Evolutionary conservation across 2,888 invertebrate species (phyloP).

Genomic region (Dasypolia templi): DNA sequence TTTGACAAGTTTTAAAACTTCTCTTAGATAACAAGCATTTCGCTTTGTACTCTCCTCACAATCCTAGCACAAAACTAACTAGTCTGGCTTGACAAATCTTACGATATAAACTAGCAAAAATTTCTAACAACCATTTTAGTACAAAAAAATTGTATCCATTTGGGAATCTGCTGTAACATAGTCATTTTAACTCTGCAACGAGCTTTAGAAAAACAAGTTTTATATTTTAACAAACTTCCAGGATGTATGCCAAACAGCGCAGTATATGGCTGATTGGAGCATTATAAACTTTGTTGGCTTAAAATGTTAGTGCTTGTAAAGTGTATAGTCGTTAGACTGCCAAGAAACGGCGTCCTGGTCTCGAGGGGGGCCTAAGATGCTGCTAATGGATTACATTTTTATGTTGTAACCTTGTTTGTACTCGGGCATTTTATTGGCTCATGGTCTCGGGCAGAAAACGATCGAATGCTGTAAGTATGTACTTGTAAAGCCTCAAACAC

Average conservation of each 20-base stretch:
- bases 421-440: conserved; percentile 17
- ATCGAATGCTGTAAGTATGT: too few species aligned
- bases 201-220: conserved; percentile 42
- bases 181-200: conserved; percentile 38
- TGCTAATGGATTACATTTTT: conserved; percentile 55
- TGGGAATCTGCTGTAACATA: conserved; percentile 37
- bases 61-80: conserved; percentile 4
- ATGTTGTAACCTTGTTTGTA: conserved; percentile 20
- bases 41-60: background rate
- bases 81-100: conserved; percentile 13
- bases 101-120: conserved; percentile 3
- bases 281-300: conserved; percentile 42
- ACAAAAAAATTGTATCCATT: conserved; percentile 41
- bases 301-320: conserved; percentile 45
- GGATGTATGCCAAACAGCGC: conserved; percentile 20
- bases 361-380: conserved; percentile 26
- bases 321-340: conserved; percentile 5
- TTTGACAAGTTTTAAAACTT: conserved; percentile 12
- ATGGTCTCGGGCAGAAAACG: background rate
- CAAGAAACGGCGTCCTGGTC: conserved; percentile 1
- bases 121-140: conserved; percentile 6
- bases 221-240: conserved; percentile 40
- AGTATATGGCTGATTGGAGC: conserved; percentile 48
- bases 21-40: background rate
- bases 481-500: background rate